Conservation (phyloP, 2,888 invertebrate species). For the Tinea semifulvella region DNA sequence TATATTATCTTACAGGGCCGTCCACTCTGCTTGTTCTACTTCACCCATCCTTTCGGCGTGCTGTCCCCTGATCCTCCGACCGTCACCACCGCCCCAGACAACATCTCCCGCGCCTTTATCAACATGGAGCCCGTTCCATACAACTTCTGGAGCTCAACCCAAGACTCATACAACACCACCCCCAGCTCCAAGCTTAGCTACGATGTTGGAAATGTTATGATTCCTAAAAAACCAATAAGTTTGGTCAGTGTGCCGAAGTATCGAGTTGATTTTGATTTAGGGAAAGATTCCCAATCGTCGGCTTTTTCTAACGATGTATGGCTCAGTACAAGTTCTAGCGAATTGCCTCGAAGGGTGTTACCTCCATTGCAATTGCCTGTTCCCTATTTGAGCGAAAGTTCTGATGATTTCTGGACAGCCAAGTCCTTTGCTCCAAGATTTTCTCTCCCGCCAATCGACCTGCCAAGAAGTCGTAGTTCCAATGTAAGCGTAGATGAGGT, state of each 20-base stretch:
- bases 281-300: conserved; percentile 32
- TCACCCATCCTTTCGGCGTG: conserved; percentile 65
- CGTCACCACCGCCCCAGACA: conserved; percentile 28
- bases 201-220: conserved; percentile 31
- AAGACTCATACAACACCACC: conserved; percentile 12
- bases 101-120: conserved; percentile 33
- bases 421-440: conserved; percentile 27
- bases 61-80: conserved; percentile 55
- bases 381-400: conserved; percentile 26
- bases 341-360: conserved; percentile 31
- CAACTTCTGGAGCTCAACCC: conserved; percentile 17
- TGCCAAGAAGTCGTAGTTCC: conserved; percentile 23
- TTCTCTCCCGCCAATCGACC: conserved; percentile 30
- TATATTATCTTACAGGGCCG: conserved; percentile 43
- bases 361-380: conserved; percentile 44
- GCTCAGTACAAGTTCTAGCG: conserved; percentile 34
- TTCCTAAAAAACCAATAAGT: conserved; percentile 29
- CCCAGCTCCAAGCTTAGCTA: conserved; percentile 18
- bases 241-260: conserved; percentile 19
- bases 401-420: conserved; percentile 38
- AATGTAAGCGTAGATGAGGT: conserved; percentile 25
- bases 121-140: conserved; percentile 29
- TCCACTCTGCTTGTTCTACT: conserved; percentile 65
- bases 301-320: conserved; percentile 39
- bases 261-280: conserved; percentile 11